Evolutionary conservation across 2,113 vertebrate species (phyloP).

Genomic region (Antechinus flavipes): DNA sequence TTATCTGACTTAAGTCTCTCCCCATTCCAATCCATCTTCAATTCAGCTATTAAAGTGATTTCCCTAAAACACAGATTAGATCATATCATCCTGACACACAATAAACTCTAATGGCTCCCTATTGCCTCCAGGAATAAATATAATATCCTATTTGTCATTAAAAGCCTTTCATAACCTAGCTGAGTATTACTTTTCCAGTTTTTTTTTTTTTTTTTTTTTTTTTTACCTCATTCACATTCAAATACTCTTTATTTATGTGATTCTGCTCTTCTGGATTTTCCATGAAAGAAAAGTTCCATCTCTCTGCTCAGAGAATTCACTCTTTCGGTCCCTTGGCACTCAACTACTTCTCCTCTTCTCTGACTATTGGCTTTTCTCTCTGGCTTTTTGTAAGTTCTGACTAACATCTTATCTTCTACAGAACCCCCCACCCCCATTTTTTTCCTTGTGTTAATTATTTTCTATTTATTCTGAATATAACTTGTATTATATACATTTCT

Average conservation of each 20-base stretch:
- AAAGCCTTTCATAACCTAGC: background rate
- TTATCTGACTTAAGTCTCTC: background rate
- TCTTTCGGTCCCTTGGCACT: background rate
- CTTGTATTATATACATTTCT: background rate
- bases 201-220: background rate
- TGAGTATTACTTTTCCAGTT: background rate
- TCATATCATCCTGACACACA: background rate
- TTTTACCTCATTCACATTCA: background rate
- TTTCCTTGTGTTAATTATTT: background rate
- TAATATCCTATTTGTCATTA: background rate
- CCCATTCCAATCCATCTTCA: background rate
- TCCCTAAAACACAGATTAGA: background rate
- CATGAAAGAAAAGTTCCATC: background rate
- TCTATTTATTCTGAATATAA: background rate
- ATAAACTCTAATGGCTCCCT: background rate
- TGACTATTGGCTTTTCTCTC: background rate
- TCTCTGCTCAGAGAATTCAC: background rate
- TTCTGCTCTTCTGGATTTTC: background rate
- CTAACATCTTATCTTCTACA: background rate
- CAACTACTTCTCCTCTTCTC: background rate
- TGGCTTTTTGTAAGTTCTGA: background rate
- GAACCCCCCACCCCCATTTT: background rate
- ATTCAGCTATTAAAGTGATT: background rate
- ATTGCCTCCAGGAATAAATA: background rate
- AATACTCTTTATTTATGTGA: background rate